phyloP scores from a whole-genome alignment of 2,113 vertebrate genomes.

The cat (Felis catus) region F.catus_Fca126_mat1.0 CM031413.1:151266501-151267000 shows the following conservation, averaged over 20 bases:
- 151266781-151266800: too few species aligned
- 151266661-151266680: too few species aligned
- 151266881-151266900: background rate
- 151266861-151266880: background rate
- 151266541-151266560: background rate
- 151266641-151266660: background rate
- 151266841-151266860: too few species aligned
- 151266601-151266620: background rate
- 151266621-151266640: background rate
- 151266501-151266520: background rate
- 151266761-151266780: too few species aligned
- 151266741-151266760: too few species aligned
- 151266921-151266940: background rate
- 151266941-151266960: background rate
- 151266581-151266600: background rate
- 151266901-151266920: background rate
- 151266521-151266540: background rate
- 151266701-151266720: too few species aligned
- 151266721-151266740: too few species aligned
- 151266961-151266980: fast-evolving
- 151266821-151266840: too few species aligned
- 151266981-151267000: background rate
- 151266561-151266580: background rate
- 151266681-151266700: too few species aligned
- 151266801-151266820: too few species aligned